Base-by-base conservation (phyloP, 2,113 vertebrate genomes). In the Dasypus novemcinctus region DNA sequence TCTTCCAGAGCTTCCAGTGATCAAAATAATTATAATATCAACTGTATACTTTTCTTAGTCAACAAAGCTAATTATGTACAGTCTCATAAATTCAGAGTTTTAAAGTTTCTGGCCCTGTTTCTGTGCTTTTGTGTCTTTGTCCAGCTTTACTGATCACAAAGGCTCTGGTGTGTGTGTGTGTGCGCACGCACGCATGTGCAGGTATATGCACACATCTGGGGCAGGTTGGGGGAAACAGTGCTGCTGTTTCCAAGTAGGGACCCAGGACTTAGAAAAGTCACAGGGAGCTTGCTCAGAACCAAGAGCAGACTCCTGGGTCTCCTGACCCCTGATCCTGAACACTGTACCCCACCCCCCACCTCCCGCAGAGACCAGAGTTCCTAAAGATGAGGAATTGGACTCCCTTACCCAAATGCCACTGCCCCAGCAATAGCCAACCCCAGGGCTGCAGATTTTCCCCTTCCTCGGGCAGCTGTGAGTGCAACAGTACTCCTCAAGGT, bases 401-500 rank as follows among this genome's bases (percentile, higher is more conserved):
- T 2, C 69, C 54, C 98, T 97, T 98, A 99, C 99, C 99, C 99
- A 98, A 99, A 99, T 49, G 99, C 99, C 68, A 99, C 99, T 0
- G 99, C 99, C 86, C 99, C 99, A 38, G 99, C 99, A 15, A 99
- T 98, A 36, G 99, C 99, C 98, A 99, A 92, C 0, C 99, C 99
- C 96, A 99, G 97, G 0, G 99, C 99, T n/a, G 99, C 99, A 61
- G 99, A 99, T 91, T 99, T 99, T 0, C 99, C 99, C 87, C 99
- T 98, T 41, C 99, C 99, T 61, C 99, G 98, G 87, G 99, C 99
- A 14, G 99, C 99, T 0, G 99, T 99, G 43, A 99, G 97, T 0
- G 99, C 98, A 38, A 99, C 99, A 0, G 99, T 99, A 96, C 99
- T 99, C 95, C 99, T 98, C 13, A 99, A 97, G 1, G 99, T 99